Conservation (phyloP, 2,797 vertebrate species). For the Amblyraja radiata region DNA sequence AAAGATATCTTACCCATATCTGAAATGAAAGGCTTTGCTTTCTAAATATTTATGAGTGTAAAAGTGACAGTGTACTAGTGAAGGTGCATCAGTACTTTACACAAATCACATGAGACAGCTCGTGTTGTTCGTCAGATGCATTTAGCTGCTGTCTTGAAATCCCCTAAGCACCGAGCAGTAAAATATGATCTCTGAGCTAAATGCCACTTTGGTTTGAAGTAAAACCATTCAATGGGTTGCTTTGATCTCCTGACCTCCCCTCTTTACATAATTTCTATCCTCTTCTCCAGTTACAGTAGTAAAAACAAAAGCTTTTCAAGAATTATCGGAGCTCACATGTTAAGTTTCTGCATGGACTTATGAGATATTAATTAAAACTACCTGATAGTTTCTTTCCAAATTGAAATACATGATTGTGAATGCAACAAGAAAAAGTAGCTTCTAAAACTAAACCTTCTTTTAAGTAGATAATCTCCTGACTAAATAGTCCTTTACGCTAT, state of each 20-base stretch:
- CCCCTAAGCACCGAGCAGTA: background rate
- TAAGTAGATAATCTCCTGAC: background rate
- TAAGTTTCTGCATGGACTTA: background rate
- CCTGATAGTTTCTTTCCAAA: background rate
- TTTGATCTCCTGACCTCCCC: conserved; percentile 25
- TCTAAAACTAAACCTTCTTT: background rate
- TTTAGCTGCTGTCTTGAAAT: conserved; percentile 25
- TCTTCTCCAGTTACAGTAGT: conserved; percentile 20
- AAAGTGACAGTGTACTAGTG: background rate
- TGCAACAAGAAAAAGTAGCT: background rate
- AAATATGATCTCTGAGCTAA: conserved; percentile 21
- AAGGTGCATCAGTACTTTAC: background rate
- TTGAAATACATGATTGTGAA: background rate
- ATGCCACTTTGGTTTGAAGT: conserved; percentile 24
- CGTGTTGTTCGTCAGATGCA: background rate
- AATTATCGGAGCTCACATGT: background rate
- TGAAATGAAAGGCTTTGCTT: background rate
- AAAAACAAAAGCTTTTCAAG: background rate
- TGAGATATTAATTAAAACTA: conserved; percentile 25
- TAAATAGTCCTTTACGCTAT: background rate
- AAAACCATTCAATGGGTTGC: background rate
- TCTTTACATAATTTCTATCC: conserved; percentile 6
- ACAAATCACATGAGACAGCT: conserved; percentile 11
- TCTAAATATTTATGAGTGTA: background rate
- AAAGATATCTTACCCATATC: background rate